Evolutionary conservation across 92 coral and sea anemone genomes (phyloP).

Genomic region (Hydrozoanthus gracilis): DNA sequence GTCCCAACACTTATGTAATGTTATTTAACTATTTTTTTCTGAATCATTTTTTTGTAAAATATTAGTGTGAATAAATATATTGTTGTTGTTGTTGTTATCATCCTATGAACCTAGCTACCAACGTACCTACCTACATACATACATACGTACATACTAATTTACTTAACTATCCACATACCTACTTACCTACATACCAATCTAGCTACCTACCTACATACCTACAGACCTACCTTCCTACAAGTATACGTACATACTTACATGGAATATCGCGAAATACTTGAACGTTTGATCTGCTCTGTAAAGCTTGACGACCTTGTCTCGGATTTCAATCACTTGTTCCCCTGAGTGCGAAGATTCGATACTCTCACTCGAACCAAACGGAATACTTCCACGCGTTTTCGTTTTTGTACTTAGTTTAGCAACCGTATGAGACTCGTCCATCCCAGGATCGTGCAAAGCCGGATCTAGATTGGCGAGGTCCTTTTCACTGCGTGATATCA

Average conservation of each 20-base stretch:
- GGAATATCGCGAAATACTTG: slow-evolving; percentile 88
- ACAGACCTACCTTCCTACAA: background rate
- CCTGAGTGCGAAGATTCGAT: slow-evolving; percentile 63
- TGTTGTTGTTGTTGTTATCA: no score
- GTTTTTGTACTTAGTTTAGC: slow-evolving; percentile 75
- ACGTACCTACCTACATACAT: no score
- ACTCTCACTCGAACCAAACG: slow-evolving; percentile 89
- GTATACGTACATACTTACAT: slow-evolving; percentile 61
- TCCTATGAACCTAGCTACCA: no score
- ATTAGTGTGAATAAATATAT: no score
- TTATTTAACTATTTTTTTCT: no score
- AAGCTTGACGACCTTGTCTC: slow-evolving; percentile 87
- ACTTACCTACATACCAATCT: no score
- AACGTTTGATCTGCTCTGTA: slow-evolving; percentile 97
- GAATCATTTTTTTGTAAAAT: no score
- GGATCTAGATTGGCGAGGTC: slow-evolving; percentile 82
- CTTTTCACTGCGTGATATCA: slow-evolving; percentile 83
- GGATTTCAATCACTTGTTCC: slow-evolving; percentile 74
- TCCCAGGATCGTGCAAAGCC: slow-evolving; percentile 68
- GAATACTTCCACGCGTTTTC: slow-evolving; percentile 69
- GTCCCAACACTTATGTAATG: no score
- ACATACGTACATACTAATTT: no score
- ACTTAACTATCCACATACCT: no score
- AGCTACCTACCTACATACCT: background rate
- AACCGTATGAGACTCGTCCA: slow-evolving; percentile 73